Evolutionary conservation across 2,113 vertebrate genomes (phyloP), one percentile per base, ranked within the genome.

Genomic region (Brachyhypopomus gauderio): DNA sequence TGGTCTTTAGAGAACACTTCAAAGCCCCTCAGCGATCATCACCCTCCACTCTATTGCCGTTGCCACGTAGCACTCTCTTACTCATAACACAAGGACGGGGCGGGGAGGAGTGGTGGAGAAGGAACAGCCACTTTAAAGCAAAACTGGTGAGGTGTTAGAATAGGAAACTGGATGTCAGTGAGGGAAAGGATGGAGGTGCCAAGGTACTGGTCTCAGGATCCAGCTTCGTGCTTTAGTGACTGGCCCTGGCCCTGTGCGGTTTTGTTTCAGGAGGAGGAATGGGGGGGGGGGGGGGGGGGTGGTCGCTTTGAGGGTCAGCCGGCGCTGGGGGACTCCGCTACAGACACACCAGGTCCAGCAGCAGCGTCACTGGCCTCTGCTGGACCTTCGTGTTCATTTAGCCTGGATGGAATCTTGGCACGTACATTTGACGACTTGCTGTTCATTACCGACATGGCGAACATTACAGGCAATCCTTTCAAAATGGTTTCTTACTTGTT

Each of bases 51-150:
- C 76, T 81, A 85, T 59, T 45, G 30, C 79, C 76, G 83, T 59
- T 80, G 85, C 88, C 84, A 89, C 84, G 71, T 79, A 38, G 84
- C 64, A 67, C 82, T 87, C 76, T 83, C 84, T 71, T 79, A 82
- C 83, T 86, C 6, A 56, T n/a, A 48, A 78, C 22, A 83, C 34
- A 19, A 76, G 74, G 72, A 23, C 3, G 1, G 1, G 7, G 59
- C 48, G 30, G 75, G 41, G 56, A n/a, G 38, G 72, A 41, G 64
- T 55, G 12, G 58, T 30, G 80, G 48, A 60, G 45, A 72, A 71
- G 38, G 72, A 79, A 72, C 70, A 23, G 81, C 75, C 23, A 63
- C 72, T 80, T 78, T 64, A 62, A 72, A 84, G 74, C 66, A 77
- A 63, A 77, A 45, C 25, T 45, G 4, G 30, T 45, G 84, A 79